Evolutionary conservation across 1,140 invertebrate genomes (phyloP), one percentile per base, ranked within the genome.

Genomic region (Eupristina koningsbergeri): DNA sequence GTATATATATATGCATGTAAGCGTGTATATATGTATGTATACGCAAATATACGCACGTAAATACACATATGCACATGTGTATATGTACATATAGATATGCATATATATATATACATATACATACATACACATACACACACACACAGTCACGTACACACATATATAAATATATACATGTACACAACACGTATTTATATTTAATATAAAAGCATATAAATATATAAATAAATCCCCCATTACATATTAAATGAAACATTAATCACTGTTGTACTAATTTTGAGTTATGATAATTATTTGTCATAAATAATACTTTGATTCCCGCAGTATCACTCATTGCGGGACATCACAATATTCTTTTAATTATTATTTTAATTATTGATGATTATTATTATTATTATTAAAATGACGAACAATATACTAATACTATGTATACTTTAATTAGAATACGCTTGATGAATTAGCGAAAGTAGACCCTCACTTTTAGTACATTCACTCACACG

Each of bases 191-290:
- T n/a, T n/a, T 87, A 83, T 82, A 86, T 84, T 86, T 84, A 85
- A 77, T 83, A 87, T 83, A 86, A 76, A 80, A 83, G 84, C 67
- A 84, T 87, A 87, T 86, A 83, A 78, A 86, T 87, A 86, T 87
- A 86, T 84, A 85, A 85, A 85, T 81, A 85, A 71, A 85, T 81
- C 71, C 67, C n/a, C 58, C 73, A 64, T 80, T 80, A 81, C 76
- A 84, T 76, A 76, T 84, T 58, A 50, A 64, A 58, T 50, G 85
- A 88, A 87, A 89, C 88, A 92, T 91, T 91, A 90, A 91, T 87
- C 90, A 89, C 87, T 91, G 89, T 91, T 92, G 89, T 92, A 91
- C 87, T 90, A 91, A 89, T 91, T 90, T 88, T 90, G 85, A 88
- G 86, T 89, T 84, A 85, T 69, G 86, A 88, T 85, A 84, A 87